A percentile compares a stretch with the other conserved stretches of the same genome.
Evolutionary conservation across 2,797 vertebrate species (phyloP).

Genomic region (Pelobates cultripes): DNA sequence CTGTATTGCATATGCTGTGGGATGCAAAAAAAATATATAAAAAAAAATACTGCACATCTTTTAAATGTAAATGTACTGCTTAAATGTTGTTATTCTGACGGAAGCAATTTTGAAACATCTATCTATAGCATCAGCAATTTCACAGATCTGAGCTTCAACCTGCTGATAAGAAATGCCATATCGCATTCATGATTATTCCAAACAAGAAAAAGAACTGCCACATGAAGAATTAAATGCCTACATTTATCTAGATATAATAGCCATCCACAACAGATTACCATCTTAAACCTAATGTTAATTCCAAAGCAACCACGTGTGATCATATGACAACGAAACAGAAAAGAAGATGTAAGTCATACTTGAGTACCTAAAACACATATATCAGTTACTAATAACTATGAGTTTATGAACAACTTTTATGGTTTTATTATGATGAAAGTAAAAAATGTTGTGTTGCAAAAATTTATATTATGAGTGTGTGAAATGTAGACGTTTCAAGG

Average conservation of each 20-base stretch:
- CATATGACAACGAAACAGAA: no score
- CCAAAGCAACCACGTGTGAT: constrained; percentile 5
- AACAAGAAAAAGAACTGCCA: constrained; percentile 61
- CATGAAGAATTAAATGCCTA: constrained; percentile 58
- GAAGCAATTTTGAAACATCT: constrained; percentile 24
- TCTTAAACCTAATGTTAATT: constrained; percentile 17
- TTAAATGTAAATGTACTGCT: constrained; percentile 20
- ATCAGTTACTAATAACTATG: no score
- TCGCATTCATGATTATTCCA: constrained; percentile 63
- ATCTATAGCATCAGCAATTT: constrained; percentile 57
- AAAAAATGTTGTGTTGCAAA: no score
- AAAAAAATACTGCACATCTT: constrained; percentile 3
- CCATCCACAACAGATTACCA: constrained; percentile 60
- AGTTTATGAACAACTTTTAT: no score
- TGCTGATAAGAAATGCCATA: constrained; percentile 71
- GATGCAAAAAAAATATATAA: background rate
- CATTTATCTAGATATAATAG: constrained; percentile 65
- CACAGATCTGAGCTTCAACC: constrained; percentile 65
- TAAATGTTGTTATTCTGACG: constrained; percentile 19
- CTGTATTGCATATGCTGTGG: background rate
- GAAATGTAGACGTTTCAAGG: no score
- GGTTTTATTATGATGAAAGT: no score
- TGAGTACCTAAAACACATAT: no score
- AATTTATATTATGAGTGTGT: no score
- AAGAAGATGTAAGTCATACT: background rate